These are phyloP conservation scores for Xenentodon cancila DNA, from an alignment of 2,797 vertebrate species.

Conservation along the genomic window DNA sequence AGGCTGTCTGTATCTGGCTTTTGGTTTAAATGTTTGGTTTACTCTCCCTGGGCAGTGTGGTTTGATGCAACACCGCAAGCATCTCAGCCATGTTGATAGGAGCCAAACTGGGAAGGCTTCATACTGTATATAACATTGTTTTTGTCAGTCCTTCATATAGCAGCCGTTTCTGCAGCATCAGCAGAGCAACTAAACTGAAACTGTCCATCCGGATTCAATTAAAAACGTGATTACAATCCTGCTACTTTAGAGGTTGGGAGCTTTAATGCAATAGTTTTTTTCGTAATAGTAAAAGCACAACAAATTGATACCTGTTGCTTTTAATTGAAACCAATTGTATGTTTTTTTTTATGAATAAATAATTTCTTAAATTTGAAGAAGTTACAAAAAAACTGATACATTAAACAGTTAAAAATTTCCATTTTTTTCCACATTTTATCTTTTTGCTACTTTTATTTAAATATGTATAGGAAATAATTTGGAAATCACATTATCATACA, in stretches of 20 bases:
- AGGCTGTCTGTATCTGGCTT: slow-evolving; percentile 81
- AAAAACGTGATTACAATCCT: slow-evolving; percentile 48
- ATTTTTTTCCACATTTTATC: no score
- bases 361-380: no score
- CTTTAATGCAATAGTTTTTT: neutral
- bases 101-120: slow-evolving; percentile 77
- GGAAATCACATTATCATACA: no score
- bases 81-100: slow-evolving; percentile 83
- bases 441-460: no score
- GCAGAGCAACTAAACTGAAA: slow-evolving; percentile 52
- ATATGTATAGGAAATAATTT: no score
- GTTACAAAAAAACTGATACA: no score
- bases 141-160: slow-evolving; percentile 64
- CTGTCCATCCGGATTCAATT: slow-evolving; percentile 67
- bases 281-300: no score
- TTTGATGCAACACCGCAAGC: slow-evolving; percentile 80
- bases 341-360: no score
- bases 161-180: slow-evolving; percentile 70
- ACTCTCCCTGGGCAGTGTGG: slow-evolving; percentile 78
- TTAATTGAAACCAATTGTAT: no score
- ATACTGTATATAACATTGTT: slow-evolving; percentile 57
- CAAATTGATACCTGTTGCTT: no score
- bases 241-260: neutral
- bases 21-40: slow-evolving; percentile 81
- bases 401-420: no score